Base-by-base conservation (phyloP, 2,113 vertebrate genomes). In the Eidolon helvum region DNA sequence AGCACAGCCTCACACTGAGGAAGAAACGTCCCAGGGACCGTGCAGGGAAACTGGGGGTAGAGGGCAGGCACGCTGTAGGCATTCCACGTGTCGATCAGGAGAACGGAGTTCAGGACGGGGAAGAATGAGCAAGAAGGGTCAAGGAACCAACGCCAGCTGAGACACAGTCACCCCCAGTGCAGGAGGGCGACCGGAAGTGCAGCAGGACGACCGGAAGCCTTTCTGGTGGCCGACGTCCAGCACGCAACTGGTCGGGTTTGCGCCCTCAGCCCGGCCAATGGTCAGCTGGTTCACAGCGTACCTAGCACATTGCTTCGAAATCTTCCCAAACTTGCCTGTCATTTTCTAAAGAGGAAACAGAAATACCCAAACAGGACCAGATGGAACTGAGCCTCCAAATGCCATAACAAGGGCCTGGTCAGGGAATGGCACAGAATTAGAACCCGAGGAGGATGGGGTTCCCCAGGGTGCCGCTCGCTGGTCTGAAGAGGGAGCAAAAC, bases 341-440 rank as follows among this genome's bases (percentile, higher is more conserved):
- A 21, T 66, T 91, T 93, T 77, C 53, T 59, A 74, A 86, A 82
- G 30, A 55, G 59, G 72, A 87, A 94, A 85, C 45, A 90, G 59
- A 88, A 82, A 69, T 21, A 14, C 55, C 33, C 5, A 45, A 45
- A 66, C 30, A 45, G 38, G 38, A 61, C 0, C 28, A 38, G 61
- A 30, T 48, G 11, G 6, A 53, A 40, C 30, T 28, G 57, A 69
- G 45, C 26, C 43, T 71, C 24, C 26, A 55, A 28, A 50, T 68
- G 18, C 28, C 43, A 7, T 72, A 50, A 40, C 40, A 38, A 35
- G 24, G 11, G 19, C 7, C 43, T 0, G 0, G 63, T 55, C 50
- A 66, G 53, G 48, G 26, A 19, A 59, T 0, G 26, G 28, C 61
- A 61, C 4, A 8, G 75, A n/a, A 0, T 10, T 9, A n/a, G 55